Base-by-base conservation (phyloP, 2,888 invertebrate species). In the Cephus pulcher region DNA sequence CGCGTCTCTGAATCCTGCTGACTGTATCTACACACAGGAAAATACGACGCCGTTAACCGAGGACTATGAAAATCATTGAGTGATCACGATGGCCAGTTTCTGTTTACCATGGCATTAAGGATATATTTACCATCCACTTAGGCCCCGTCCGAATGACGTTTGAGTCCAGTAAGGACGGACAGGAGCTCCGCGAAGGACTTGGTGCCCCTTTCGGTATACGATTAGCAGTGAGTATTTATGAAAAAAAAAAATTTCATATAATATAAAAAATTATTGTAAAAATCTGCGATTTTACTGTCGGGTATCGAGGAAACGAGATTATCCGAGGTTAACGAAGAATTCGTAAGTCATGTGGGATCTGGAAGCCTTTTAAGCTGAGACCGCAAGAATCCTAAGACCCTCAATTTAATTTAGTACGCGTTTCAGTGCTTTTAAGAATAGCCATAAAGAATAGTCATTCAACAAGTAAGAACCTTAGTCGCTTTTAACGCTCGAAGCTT, bases 351-450 rank as follows among this genome's bases (percentile, higher is more conserved):
- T 12, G 69, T 56, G n/a, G 15, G 75, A 56, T 11, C 12, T 23
- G 74, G 71, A 78, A 78, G 74, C 78, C 78, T 78, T 70, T 78
- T 75, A 75, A 78, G 75, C 40, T 78, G 69, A 56, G 73, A 76
- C 78, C 78, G 68, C 78, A 68, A 78, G 71, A 73, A 76, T 73
- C 40, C 56, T 33, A 34, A 34, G n/a, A 34, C 30, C 69, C 23
- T 23, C 32, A 40, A 32, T 32, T 35, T 78, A 70, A 78, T 78
- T 69, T 77, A 77, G 74, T 69, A 69, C 69, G 68, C 35, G 74
- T 77, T 77, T 75, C 74, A 75, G 34, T 32, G 69, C 77, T 74
- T 74, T 77, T 69, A 69, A 12, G 34, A 34, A 34, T 34, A 34
- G 71, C 70, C 30, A 33, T 71, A 71, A 71, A 32, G 32, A 71